Base-by-base conservation (phyloP, 2,888 invertebrate genomes). In the Callimorpha dominula region DNA sequence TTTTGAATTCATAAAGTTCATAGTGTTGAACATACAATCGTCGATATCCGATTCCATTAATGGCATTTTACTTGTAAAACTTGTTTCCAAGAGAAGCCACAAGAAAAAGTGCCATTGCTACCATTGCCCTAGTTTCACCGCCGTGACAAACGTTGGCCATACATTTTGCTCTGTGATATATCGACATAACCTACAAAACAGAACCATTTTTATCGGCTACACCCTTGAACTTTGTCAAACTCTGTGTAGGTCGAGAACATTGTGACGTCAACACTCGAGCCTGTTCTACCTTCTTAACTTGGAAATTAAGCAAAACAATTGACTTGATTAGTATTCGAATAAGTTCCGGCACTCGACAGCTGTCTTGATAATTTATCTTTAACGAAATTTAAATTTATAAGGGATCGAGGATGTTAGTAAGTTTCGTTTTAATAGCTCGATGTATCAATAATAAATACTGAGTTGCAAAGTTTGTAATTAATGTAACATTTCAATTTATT, bases 141-240 rank as follows among this genome's bases (percentile, higher is more conserved):
- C n/a, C 65, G 73, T 60, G 77, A 66, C 72, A 75, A 70, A 76
- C 70, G 71, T 77, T 80, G 72, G 66, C 65, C 40, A 66, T 67
- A 70, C 68, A 76, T 71, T 60, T 78, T 68, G 31, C 69, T 49
- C 62, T 8, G 43, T 71, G 43, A 75, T 75, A 77, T 77, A 75
- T 69, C 69, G 50, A 43, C n/a, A 73, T 71, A 73, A 42, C 20
- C 67, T 67, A 65, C 52, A 68, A 65, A 75, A 79, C 72, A 66
- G 66, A 68, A 60, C 72, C 66, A 70, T 74, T 77, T 76, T 75
- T 73, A 77, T 78, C 78, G 62, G 73, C 65, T 71, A 76, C 78
- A 84, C 80, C 84, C 85, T 86, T 86, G 84, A 86, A 85, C 86
- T 86, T 83, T 84, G 74, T 71, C 70, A 66, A 87, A 87, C 83